Percentiles rank a stretch among this genome's conserved stretches.
phyloP scores from a whole-genome alignment of 2,888 invertebrate species.

The Hirtodrosophila histrioides region DNA sequence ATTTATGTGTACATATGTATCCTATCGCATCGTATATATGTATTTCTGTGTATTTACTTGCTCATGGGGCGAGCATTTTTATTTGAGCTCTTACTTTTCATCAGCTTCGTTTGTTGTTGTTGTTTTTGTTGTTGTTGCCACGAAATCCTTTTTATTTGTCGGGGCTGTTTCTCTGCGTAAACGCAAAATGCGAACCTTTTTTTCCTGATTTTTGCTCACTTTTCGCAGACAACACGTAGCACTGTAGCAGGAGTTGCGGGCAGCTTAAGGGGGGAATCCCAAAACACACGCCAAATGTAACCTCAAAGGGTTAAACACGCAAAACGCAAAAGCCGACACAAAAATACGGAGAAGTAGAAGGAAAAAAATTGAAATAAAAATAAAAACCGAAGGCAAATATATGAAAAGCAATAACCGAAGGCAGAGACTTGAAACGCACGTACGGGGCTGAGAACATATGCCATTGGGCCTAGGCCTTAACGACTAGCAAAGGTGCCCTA shows the following conservation, averaged over 20 bases:
- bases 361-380: slow-evolving; percentile 45
- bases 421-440: slow-evolving; percentile 44
- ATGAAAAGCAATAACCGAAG: slow-evolving; percentile 71
- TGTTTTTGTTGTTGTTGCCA: slow-evolving; percentile 47
- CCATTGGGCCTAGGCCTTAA: slow-evolving; percentile 1
- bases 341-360: slow-evolving; percentile 42
- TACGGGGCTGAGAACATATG: slow-evolving; percentile 31
- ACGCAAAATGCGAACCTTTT: slow-evolving; percentile 72
- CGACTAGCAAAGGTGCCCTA: slow-evolving; percentile 35
- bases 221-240: slow-evolving; percentile 53
- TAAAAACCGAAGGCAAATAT: slow-evolving; percentile 58
- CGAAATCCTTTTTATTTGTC: slow-evolving; percentile 74
- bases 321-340: slow-evolving; percentile 78
- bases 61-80: slow-evolving; percentile 54
- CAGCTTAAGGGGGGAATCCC: slow-evolving; percentile 26
- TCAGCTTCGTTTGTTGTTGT: slow-evolving; percentile 53
- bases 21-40: not conserved
- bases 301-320: slow-evolving; percentile 81
- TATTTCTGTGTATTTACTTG: slow-evolving; percentile 46
- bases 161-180: slow-evolving; percentile 75
- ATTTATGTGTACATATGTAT: slow-evolving; percentile 13
- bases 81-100: slow-evolving; percentile 76
- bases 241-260: slow-evolving; percentile 19
- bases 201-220: slow-evolving; percentile 52
- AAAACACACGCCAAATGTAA: slow-evolving; percentile 79